These are phyloP conservation scores for Hyaena hyaena DNA, from an alignment of 2,113 vertebrate species.

Conservation along the genomic window DNA sequence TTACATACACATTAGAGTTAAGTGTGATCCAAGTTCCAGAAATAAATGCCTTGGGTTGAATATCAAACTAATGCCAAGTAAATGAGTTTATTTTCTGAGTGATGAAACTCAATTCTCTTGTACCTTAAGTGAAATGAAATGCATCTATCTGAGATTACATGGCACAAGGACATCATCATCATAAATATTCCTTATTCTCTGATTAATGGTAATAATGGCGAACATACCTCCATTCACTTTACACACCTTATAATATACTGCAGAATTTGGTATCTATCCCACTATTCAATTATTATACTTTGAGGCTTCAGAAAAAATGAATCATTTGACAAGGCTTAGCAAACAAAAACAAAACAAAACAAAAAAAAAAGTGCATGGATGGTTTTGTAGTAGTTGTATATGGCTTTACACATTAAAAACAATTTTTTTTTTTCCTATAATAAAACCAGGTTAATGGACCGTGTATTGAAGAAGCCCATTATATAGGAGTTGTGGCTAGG, in stretches of 20 bases:
- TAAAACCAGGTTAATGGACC: background rate
- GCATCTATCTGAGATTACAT: background rate
- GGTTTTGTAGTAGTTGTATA: background rate
- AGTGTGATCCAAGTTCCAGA: constrained; percentile 52
- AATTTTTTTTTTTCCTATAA: background rate
- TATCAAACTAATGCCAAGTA: constrained; percentile 59
- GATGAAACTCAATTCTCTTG: constrained; percentile 19
- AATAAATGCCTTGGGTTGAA: constrained; percentile 61
- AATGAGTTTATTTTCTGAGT: constrained; percentile 55
- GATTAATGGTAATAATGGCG: constrained; percentile 14
- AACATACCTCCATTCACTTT: constrained; percentile 30
- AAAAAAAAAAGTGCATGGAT: background rate
- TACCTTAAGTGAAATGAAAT: constrained; percentile 42
- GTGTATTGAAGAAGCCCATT: background rate
- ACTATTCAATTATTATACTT: constrained; percentile 15
- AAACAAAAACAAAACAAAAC: background rate
- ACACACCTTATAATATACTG: background rate
- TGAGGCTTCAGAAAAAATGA: constrained; percentile 29
- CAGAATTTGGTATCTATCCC: constrained; percentile 54
- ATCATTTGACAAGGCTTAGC: background rate
- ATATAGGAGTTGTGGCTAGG: background rate
- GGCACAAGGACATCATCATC: constrained; percentile 37
- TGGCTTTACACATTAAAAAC: constrained; percentile 6
- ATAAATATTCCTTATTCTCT: constrained; percentile 36
- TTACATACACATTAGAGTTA: constrained; percentile 56